Base-by-base conservation (phyloP, 2,888 invertebrate genomes). In the Apodemia zela region DNA sequence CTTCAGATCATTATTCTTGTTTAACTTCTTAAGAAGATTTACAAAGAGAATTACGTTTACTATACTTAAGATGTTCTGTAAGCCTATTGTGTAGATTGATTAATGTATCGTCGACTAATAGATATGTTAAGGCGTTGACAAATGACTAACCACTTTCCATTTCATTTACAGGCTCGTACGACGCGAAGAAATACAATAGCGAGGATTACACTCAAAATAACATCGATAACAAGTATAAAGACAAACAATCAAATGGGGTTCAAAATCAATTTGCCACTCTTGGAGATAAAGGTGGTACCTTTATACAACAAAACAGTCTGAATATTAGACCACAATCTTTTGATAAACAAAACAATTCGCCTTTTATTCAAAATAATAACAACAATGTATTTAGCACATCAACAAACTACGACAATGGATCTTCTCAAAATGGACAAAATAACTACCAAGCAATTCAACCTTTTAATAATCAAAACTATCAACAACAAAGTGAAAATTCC, bases 121-220 rank as follows among this genome's bases (percentile, higher is more conserved):
- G 65, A 69, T 67, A 54, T 21, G 54, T 57, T n/a, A 71, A 74
- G 75, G 73, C 79, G 70, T 77, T 88, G 86, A 88, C 81, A 84
- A 87, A 89, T 88, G 73, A 77, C 75, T 75, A 64, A 79, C 77
- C 80, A 85, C 88, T 91, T 90, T 90, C 88, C 70, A 89, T 90
- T 88, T 87, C 82, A 84, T 84, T 90, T 86, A 75, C 88, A 91
- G 91, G 90, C 81, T 85, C 89, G 66, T 90, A 90, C 78, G 83
- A 88, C 68, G 81, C 86, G 68, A 79, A 83, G 73, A 89, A 85
- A 72, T 85, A 90, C 82, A 89, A 90, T 84, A 75, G 77, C 57
- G 86, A 75, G 70, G 84, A 86, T 81, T 82, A 86, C 76, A 75
- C 81, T 69, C 80, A 81, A 73, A 78, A 73, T 71, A 79, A 70